A percentile compares a stretch with the other conserved stretches of the same genome.
Evolutionary conservation across 2,888 invertebrate genomes (phyloP).

Genomic region (Uloborus plumipes): DNA sequence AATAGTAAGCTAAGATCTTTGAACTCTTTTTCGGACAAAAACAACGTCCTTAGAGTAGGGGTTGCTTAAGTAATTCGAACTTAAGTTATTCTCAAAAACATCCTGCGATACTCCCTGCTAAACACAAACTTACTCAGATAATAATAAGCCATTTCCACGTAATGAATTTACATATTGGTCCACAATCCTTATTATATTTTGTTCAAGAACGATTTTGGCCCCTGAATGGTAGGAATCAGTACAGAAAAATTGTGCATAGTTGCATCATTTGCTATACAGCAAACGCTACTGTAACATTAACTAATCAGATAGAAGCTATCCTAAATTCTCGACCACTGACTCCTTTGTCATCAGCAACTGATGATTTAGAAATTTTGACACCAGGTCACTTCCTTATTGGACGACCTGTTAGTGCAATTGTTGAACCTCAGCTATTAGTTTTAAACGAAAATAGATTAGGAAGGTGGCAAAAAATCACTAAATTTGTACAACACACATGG

Average conservation of each 20-base stretch:
- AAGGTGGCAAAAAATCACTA: too few species aligned
- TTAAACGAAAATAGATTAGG: not conserved
- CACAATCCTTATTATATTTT: conserved; percentile 4
- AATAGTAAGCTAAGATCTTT: too few species aligned
- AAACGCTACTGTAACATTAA: too few species aligned
- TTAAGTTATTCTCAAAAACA: conserved; percentile 28
- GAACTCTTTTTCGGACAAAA: too few species aligned
- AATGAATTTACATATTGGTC: conserved; percentile 54
- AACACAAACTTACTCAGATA: conserved; percentile 42
- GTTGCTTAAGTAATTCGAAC: too few species aligned
- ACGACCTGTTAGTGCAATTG: too few species aligned
- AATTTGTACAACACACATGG: too few species aligned
- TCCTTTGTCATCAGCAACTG: not conserved
- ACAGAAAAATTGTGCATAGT: not conserved
- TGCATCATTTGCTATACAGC: not conserved
- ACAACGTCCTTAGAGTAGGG: too few species aligned
- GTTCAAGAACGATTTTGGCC: conserved; percentile 29
- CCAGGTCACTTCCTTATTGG: not conserved
- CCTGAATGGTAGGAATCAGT: not conserved
- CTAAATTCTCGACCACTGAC: not conserved
- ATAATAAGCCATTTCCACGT: conserved; percentile 56
- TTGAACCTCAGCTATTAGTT: too few species aligned
- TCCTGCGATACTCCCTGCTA: conserved; percentile 63
- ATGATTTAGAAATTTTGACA: conserved; percentile 1
- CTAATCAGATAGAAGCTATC: not conserved